These are phyloP conservation scores for Cisticola juncidis DNA, from an alignment of 2,113 vertebrate genomes.

Conservation along the genomic window DNA sequence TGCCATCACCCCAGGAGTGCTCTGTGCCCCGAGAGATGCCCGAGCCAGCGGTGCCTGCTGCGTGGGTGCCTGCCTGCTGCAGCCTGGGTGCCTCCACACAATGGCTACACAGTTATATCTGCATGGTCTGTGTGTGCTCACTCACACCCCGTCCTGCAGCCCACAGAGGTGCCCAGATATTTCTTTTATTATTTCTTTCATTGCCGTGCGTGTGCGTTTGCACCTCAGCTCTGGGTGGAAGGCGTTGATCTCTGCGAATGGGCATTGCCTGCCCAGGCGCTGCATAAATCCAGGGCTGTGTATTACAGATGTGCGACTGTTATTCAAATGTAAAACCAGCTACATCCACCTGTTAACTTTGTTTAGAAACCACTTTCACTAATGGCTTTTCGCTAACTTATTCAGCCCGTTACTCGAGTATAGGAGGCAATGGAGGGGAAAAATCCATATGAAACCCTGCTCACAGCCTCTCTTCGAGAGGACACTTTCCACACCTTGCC, in stretches of 20 bases:
- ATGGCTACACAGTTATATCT: neutral
- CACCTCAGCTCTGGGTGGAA: neutral
- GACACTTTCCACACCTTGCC: conserved; percentile 67
- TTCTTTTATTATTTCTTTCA: neutral
- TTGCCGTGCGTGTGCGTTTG: neutral
- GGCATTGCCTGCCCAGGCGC: neutral
- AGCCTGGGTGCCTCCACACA: conserved; percentile 27
- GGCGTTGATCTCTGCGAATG: neutral
- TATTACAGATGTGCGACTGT: neutral
- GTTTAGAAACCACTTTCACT: conserved; percentile 65
- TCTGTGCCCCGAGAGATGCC: neutral
- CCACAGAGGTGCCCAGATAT: neutral
- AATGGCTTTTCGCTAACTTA: conserved; percentile 68
- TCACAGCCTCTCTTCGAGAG: conserved; percentile 22
- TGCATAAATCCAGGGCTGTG: neutral
- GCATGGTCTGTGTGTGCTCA: neutral
- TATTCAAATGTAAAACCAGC: conserved; percentile 25
- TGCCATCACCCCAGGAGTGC: neutral
- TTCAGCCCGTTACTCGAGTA: conserved; percentile 45
- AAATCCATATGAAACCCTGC: conserved; percentile 56
- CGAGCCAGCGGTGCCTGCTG: neutral
- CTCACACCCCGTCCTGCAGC: neutral
- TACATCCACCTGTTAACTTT: conserved; percentile 70
- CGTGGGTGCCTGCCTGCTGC: neutral
- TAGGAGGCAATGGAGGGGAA: conserved; percentile 51